Conservation (phyloP, 2,888 invertebrate species). For the Osmoderma eremita region DNA sequence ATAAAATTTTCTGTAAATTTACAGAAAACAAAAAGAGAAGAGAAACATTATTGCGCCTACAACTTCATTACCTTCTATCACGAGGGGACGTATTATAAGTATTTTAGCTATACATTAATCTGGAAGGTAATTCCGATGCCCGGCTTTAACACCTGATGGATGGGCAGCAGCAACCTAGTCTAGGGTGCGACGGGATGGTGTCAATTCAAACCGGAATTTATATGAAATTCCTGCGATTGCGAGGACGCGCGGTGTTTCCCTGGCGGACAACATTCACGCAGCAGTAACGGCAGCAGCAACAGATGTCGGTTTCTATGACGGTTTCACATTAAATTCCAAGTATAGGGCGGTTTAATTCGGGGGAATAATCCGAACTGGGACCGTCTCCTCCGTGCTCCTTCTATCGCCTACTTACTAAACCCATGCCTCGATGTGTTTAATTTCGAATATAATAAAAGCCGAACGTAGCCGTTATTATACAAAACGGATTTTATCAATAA, state of each 20-base stretch:
- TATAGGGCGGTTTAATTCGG: not conserved
- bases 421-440: not conserved
- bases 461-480: too few relatives aligned
- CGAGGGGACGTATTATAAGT: conserved; percentile 10
- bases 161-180: not conserved
- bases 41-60: too few relatives aligned
- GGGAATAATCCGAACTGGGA: not conserved
- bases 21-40: too few relatives aligned
- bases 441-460: not conserved
- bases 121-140: not conserved
- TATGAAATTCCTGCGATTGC: conserved; percentile 25
- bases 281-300: not conserved
- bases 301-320: conserved; percentile 17
- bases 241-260: not conserved
- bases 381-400: too few relatives aligned
- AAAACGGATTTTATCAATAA: conserved; percentile 3
- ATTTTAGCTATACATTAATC: conserved; percentile 16
- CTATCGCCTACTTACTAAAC: not conserved
- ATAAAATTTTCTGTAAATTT: too few relatives aligned
- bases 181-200: not conserved
- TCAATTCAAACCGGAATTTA: conserved; percentile 28
- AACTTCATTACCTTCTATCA: too few relatives aligned
- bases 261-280: conserved; percentile 15
- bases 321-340: conserved; percentile 18
- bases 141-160: conserved; percentile 16